Base-by-base conservation (phyloP, 2,888 invertebrate species). In the Pandemis cinnamomeana region DNA sequence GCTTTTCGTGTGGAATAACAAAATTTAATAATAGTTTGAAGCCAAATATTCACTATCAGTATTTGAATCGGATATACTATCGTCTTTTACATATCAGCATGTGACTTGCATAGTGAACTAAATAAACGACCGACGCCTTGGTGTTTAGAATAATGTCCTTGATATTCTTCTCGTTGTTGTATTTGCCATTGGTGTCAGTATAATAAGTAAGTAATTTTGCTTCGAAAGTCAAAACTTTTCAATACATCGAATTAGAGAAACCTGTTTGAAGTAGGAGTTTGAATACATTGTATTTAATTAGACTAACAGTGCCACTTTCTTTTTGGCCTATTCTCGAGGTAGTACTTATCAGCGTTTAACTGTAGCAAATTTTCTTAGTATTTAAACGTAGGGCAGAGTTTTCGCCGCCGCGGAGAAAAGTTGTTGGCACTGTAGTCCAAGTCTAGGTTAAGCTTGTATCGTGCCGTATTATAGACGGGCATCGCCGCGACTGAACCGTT, bases 41-140 rank as follows among this genome's bases (percentile, higher is more conserved):
- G 86, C 86, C 87, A 86, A 89, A 89, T 88, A 87, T 87, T 85
- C 84, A 87, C 83, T 87, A 90, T 89, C 91, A 92, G 90, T 91
- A 92, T 91, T 91, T 87, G 85, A 89, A 88, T 87, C 87, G 85
- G 87, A 86, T 88, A 78, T 87, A 90, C 88, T 89, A 87, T 90
- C 88, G 84, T 90, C 86, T 89, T 87, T 90, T 91, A 94, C 94
- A 94, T 94, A 94, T 94, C 93, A 93, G 89, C 87, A 88, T 89
- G 92, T 92, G 93, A 92, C 91, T 92, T 92, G 90, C 87, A 85
- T 91, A 91, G 89, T 86, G 85, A 88, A 88, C 86, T 88, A 86
- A 86, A 85, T 79, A 86, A 86, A 83, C 85, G 86, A 88, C 83
- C 82, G 83, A 84, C 87, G 87, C 89, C 87, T 88, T 87, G 82